Evolutionary conservation across 2,888 invertebrate genomes (phyloP).

Genomic region (Brachyopa scutellaris): DNA sequence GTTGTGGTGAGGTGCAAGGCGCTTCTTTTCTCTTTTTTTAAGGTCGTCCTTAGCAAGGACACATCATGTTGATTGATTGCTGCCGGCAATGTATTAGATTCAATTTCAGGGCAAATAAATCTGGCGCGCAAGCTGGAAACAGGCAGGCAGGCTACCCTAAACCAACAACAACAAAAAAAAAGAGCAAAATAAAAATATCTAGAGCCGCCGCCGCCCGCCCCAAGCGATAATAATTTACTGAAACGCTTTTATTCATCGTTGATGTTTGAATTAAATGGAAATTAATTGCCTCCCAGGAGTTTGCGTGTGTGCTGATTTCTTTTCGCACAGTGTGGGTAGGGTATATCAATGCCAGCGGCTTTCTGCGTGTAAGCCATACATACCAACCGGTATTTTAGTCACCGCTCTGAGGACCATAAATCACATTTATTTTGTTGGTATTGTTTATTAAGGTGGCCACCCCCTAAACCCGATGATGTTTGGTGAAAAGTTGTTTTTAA

Average conservation of each 20-base stretch:
- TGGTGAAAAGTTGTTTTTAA: neutral
- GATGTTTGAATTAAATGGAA: conserved; percentile 45
- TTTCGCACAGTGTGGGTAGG: neutral
- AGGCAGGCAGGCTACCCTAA: too few relatives aligned
- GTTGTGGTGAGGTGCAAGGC: too few relatives aligned
- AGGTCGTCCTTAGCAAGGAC: too few relatives aligned
- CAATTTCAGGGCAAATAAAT: conserved; percentile 36
- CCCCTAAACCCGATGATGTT: neutral
- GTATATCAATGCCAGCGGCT: neutral
- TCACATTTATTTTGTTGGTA: conserved; percentile 34
- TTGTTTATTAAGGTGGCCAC: too few relatives aligned
- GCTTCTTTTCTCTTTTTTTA: too few relatives aligned
- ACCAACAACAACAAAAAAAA: too few relatives aligned
- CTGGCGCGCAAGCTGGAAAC: conserved; percentile 9
- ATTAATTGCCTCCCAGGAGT: conserved; percentile 28
- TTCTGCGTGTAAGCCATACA: conserved; percentile 7
- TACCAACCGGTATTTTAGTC: conserved; percentile 5
- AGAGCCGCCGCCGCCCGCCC: conserved; percentile 4
- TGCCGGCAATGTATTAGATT: conserved; percentile 17
- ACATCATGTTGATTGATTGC: conserved; percentile 14
- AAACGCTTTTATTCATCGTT: conserved; percentile 40
- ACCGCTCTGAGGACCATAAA: conserved; percentile 21
- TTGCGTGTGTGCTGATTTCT: conserved; percentile 25
- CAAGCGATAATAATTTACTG: conserved; percentile 34
- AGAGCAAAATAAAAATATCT: conserved; percentile 19